Base-by-base conservation (phyloP, 2,888 invertebrate genomes). In the Drosophila incognita region DNA sequence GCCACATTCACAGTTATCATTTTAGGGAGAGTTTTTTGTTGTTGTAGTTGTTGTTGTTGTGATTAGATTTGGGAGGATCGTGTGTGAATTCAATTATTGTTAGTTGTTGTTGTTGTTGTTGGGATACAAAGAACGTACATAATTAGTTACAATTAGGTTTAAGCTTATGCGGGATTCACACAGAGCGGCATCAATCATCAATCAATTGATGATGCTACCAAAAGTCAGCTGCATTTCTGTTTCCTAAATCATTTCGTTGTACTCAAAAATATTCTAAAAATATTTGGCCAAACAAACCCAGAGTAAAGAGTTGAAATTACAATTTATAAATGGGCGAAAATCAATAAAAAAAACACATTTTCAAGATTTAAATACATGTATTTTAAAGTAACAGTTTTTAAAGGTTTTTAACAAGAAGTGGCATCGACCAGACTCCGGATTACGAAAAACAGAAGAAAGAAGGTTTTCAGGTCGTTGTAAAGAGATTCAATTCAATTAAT, bases 111-210 rank as follows among this genome's bases (percentile, higher is more conserved):
- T 24, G 24, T 24, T 24, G 24, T 24, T 40, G 15, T 56, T 40
- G 58, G 38, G 52, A 56, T 58, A 73, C 59, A 59, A 79, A 57
- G 42, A 57, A 31, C 10, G 31, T 60, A 71, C 51, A 56, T 29
- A 35, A 62, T 83, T 81, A 81, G 69, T 69, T 33, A 40, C 56
- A 49, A 69, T 65, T 65, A 67, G 29, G 24, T 21, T 29, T 33
- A 21, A 31, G 13, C 11, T 15, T n/a, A 40, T 46, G 24, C 24
- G 15, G 2, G 24, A 15, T 4, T 24, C 46, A 46, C 46, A 24
- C 46, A 46, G 15, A 24, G 46, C 15, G 46, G 24, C 24, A 46
- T 15, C 24, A 46, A 46, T 46, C 24, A 46, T 15, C 24, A 46
- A 46, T 46, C 46, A 24, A 24, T 15, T 13, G 21, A 46, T 46